Conservation (phyloP, 2,888 invertebrate species). For the Pyrocoelia pectoralis region DNA sequence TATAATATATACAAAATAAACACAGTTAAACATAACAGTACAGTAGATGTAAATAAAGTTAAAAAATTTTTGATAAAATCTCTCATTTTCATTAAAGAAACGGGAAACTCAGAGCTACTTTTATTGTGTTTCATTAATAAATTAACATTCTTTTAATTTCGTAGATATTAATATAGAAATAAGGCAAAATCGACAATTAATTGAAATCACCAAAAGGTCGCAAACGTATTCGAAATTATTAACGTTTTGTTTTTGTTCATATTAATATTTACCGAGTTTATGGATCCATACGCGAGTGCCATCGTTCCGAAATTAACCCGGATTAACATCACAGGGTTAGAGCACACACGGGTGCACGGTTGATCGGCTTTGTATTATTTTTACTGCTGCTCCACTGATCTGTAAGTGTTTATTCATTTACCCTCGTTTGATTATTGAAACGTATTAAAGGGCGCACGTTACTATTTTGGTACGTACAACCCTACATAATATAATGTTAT, state of each 20-base stretch:
- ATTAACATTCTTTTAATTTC: too few relatives aligned
- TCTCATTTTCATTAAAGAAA: too few relatives aligned
- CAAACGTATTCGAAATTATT: background rate
- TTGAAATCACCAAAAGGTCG: too few relatives aligned
- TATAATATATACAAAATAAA: too few relatives aligned
- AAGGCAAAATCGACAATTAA: too few relatives aligned
- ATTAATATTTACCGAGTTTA: slow-evolving; percentile 1
- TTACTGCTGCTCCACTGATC: slow-evolving; percentile 32
- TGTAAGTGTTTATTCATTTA: slow-evolving; percentile 34
- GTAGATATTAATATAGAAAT: too few relatives aligned
- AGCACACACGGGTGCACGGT: slow-evolving; percentile 28
- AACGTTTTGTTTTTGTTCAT: background rate
- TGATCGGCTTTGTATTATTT: slow-evolving; percentile 34
- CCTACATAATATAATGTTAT: too few relatives aligned
- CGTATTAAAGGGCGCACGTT: slow-evolving; percentile 25
- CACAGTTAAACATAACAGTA: too few relatives aligned
- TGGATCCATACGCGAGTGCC: background rate
- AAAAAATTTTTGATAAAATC: too few relatives aligned
- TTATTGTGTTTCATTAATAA: too few relatives aligned
- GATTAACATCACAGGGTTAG: slow-evolving; percentile 30
- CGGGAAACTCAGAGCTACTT: too few relatives aligned
- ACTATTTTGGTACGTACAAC: slow-evolving; percentile 17
- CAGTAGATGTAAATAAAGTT: too few relatives aligned
- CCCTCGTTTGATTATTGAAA: slow-evolving; percentile 32
- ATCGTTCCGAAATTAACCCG: slow-evolving; percentile 27